phyloP scores from a whole-genome alignment of 2,888 invertebrate genomes.

The Chalcis sispes region DNA sequence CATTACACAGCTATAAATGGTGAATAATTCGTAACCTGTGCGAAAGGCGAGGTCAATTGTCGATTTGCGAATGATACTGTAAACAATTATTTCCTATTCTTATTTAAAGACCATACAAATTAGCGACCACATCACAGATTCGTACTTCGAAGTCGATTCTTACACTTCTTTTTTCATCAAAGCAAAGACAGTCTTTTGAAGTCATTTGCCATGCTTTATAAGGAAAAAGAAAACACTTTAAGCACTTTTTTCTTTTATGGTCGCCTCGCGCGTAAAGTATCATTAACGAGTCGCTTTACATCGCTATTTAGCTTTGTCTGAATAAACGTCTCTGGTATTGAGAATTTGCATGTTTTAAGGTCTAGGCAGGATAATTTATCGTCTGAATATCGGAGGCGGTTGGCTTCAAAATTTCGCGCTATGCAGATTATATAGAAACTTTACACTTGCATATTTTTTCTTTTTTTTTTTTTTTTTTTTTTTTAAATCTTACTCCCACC shows the following conservation, averaged over 20 bases:
- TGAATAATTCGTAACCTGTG: constrained; percentile 61
- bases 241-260: constrained; percentile 50
- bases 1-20: constrained; percentile 60
- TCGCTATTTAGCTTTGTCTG: constrained; percentile 47
- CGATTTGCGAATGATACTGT: constrained; percentile 58
- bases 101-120: constrained; percentile 57
- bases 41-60: constrained; percentile 65
- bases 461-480: constrained; percentile 34
- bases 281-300: constrained; percentile 50
- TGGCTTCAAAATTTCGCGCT: constrained; percentile 40
- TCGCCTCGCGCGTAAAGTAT: constrained; percentile 46
- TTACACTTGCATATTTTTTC: constrained; percentile 51
- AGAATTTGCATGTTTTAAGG: constrained; percentile 51
- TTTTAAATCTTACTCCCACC: constrained; percentile 39
- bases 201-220: constrained; percentile 52
- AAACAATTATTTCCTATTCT: constrained; percentile 63
- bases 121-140: constrained; percentile 55
- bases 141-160: constrained; percentile 48
- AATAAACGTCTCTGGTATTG: constrained; percentile 54
- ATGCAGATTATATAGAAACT: constrained; percentile 50
- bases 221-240: constrained; percentile 50
- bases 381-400: constrained; percentile 35
- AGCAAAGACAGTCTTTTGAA: constrained; percentile 57
- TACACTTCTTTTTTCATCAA: constrained; percentile 52
- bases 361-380: constrained; percentile 56